phyloP scores from a whole-genome alignment of 1,140 invertebrate genomes.

The Saccostrea echinata region DNA sequence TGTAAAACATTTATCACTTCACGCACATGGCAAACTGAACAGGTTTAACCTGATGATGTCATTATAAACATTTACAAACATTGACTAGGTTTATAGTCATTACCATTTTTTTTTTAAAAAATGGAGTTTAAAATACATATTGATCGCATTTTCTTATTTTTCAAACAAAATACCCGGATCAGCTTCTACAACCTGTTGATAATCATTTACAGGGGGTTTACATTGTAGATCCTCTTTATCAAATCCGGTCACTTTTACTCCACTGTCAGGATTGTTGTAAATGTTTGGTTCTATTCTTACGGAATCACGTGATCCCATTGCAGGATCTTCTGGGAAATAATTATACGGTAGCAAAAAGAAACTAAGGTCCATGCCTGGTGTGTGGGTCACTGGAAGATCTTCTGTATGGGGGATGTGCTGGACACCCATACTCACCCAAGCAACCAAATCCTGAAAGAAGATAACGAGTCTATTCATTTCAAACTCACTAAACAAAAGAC shows the following conservation, averaged over 20 bases:
- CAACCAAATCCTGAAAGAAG: conserved; percentile 64
- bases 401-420: conserved; percentile 63
- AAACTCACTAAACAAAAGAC: background rate
- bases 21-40: too few relatives aligned
- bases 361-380: conserved; percentile 58
- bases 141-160: background rate
- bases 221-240: background rate
- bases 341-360: conserved; percentile 65
- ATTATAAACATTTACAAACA: too few relatives aligned
- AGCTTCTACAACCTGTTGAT: background rate
- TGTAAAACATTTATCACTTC: too few relatives aligned
- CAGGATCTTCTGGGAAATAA: conserved; percentile 64
- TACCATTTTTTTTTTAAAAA: background rate
- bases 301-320: conserved; percentile 55
- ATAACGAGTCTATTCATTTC: background rate
- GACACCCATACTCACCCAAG: conserved; percentile 63
- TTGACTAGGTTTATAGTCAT: background rate
- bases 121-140: background rate
- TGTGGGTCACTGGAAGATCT: conserved; percentile 64
- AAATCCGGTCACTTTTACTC: background rate
- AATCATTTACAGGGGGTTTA: conserved; percentile 8
- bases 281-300: conserved; percentile 46
- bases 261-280: conserved; percentile 12
- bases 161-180: conserved; percentile 40
- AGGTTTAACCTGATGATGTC: too few relatives aligned